Evolutionary conservation across 2,888 invertebrate species (phyloP).

Genomic region (Drosophila monieri): DNA sequence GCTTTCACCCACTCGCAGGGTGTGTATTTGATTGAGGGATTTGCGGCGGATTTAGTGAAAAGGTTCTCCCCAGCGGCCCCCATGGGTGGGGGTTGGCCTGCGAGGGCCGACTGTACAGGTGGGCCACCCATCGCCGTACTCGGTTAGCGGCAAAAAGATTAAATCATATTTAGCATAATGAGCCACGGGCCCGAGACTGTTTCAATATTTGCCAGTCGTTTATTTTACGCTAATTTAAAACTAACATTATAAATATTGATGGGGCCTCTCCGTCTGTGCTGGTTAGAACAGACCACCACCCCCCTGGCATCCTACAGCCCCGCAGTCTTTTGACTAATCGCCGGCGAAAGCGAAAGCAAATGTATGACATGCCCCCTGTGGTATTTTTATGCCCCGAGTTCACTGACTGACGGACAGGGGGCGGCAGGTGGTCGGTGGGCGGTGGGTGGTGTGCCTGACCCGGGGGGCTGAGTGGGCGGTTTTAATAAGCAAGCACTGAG

Average conservation of each 20-base stretch:
- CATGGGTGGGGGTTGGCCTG: background rate
- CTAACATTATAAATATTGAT: conserved; percentile 78
- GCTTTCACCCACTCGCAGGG: conserved; percentile 24
- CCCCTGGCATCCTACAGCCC: background rate
- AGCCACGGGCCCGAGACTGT: conserved; percentile 34
- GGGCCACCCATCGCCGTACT: background rate
- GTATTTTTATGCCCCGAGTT: conserved; percentile 54
- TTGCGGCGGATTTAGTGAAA: conserved; percentile 30
- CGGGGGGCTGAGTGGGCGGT: conserved; percentile 16
- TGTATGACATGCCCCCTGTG: conserved; percentile 76
- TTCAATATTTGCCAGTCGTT: conserved; percentile 62
- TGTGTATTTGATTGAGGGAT: conserved; percentile 36
- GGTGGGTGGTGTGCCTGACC: conserved; percentile 7
- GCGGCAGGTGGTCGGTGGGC: background rate
- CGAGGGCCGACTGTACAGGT: conserved; percentile 17
- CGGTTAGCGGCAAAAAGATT: conserved; percentile 34
- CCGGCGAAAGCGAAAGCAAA: conserved; percentile 61
- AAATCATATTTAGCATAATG: conserved; percentile 45
- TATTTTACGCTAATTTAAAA: conserved; percentile 74
- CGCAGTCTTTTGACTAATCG: conserved; percentile 21
- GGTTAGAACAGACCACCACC: background rate
- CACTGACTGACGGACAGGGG: conserved; percentile 50
- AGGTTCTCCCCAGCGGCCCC: background rate
- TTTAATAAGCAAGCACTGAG: conserved; percentile 30
- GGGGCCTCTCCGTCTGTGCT: conserved; percentile 9